These are phyloP conservation scores for Asbolus verrucosus DNA, from an alignment of 1,140 invertebrate species.

Conservation along the genomic window DNA sequence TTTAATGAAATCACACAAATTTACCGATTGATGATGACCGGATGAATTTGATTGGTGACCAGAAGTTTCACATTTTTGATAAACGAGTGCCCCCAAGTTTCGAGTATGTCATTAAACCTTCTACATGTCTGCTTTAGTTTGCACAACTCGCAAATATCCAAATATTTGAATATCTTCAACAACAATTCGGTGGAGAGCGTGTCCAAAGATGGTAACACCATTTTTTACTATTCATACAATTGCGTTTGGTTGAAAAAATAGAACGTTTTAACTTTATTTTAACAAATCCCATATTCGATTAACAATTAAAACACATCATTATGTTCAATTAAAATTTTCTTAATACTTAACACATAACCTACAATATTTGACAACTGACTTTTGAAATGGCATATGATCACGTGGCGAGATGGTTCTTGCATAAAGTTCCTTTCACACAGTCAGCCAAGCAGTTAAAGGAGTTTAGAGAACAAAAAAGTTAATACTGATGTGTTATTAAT, in stretches of 20 bases:
- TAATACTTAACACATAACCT: too few relatives aligned
- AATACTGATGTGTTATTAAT: too few relatives aligned
- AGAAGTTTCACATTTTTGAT: constrained; percentile 45
- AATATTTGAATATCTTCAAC: constrained; percentile 57
- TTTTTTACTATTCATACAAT: neutral
- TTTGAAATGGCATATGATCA: too few relatives aligned
- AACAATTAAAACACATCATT: too few relatives aligned
- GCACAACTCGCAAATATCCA: constrained; percentile 54
- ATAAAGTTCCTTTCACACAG: too few relatives aligned
- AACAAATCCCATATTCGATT: too few relatives aligned
- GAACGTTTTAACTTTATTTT: neutral
- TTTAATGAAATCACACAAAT: constrained; percentile 1
- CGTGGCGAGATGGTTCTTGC: too few relatives aligned
- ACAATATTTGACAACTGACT: too few relatives aligned
- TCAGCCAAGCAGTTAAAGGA: too few relatives aligned
- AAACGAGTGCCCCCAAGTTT: constrained; percentile 49
- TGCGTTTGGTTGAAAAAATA: too few relatives aligned
- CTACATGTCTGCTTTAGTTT: constrained; percentile 54
- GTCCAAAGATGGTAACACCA: neutral
- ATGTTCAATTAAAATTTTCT: too few relatives aligned
- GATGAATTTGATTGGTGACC: constrained; percentile 56
- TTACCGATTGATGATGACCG: constrained; percentile 52
- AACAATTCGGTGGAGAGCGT: constrained; percentile 54
- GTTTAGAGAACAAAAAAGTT: too few relatives aligned
- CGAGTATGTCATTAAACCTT: constrained; percentile 55